Conservation (phyloP, 2,113 vertebrate genomes). For the Accipiter virgatus region DNA sequence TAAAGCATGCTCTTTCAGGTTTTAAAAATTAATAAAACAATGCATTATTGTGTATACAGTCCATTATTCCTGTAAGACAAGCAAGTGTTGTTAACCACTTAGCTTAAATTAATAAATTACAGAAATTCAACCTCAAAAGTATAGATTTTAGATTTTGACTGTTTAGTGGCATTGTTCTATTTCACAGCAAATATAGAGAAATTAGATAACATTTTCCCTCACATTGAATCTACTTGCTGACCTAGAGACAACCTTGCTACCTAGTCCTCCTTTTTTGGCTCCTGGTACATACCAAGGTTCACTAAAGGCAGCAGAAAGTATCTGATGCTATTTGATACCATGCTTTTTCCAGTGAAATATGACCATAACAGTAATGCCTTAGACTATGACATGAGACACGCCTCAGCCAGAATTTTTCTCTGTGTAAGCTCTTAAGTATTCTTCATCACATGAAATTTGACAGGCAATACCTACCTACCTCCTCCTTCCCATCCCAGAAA, state of each 20-base stretch:
- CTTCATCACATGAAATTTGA: not conserved
- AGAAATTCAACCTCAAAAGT: not conserved
- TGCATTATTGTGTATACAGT: not conserved
- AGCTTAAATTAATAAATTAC: conserved; percentile 5
- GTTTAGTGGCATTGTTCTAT: not conserved
- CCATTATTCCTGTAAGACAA: conserved; percentile 15
- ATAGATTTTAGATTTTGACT: not conserved
- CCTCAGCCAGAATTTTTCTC: not conserved
- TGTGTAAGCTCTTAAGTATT: not conserved
- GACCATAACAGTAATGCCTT: not conserved
- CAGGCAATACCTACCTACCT: not conserved
- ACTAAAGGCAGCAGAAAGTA: conserved; percentile 4
- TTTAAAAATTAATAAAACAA: conserved; percentile 20
- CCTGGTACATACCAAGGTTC: not conserved
- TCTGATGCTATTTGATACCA: not conserved
- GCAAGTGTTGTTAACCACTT: conserved; percentile 57
- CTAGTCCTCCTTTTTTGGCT: not conserved
- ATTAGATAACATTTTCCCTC: not conserved
- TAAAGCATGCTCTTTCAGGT: conserved; percentile 45
- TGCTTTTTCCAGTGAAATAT: not conserved
- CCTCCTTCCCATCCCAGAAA: not conserved
- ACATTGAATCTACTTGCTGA: not conserved
- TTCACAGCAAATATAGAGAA: not conserved
- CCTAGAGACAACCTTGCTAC: not conserved
- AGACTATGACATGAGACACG: not conserved